phyloP scores from a whole-genome alignment of 2,113 vertebrate genomes.

The Seriola aureovittata region DNA sequence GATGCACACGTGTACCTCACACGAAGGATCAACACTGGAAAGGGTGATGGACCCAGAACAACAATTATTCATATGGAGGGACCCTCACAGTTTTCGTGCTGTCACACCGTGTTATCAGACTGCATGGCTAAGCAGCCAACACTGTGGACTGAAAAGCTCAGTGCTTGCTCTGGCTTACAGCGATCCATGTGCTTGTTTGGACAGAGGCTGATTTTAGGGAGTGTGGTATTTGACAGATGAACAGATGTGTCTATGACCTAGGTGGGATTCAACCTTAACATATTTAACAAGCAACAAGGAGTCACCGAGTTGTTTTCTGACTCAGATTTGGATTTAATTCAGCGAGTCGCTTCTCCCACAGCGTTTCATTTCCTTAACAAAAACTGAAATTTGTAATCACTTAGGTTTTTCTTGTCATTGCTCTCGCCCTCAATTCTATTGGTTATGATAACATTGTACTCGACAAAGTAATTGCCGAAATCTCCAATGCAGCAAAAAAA shows the following conservation, averaged over 20 bases:
- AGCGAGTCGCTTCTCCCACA: constrained; percentile 7
- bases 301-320: not conserved
- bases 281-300: constrained; percentile 1
- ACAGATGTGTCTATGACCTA: not conserved
- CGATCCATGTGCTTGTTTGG: not conserved
- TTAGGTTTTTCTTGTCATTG: constrained; percentile 5
- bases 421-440: not conserved
- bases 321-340: constrained; percentile 5
- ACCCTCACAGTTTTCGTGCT: constrained; percentile 45
- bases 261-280: constrained; percentile 9
- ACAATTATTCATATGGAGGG: constrained; percentile 66
- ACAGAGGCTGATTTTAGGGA: not conserved
- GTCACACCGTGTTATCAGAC: constrained; percentile 42
- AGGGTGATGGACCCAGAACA: constrained; percentile 36
- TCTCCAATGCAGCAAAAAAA: not conserved
- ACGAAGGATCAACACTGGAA: constrained; percentile 29
- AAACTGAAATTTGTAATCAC: too few relatives aligned
- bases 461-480: not conserved
- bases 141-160: constrained; percentile 20
- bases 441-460: constrained; percentile 1
- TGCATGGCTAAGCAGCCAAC: constrained; percentile 5
- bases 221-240: constrained; percentile 20
- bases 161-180: not conserved
- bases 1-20: constrained; percentile 47
- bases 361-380: too few relatives aligned